phyloP scores from a whole-genome alignment of 2,888 invertebrate genomes.

The Hyposoter dolosus region DNA sequence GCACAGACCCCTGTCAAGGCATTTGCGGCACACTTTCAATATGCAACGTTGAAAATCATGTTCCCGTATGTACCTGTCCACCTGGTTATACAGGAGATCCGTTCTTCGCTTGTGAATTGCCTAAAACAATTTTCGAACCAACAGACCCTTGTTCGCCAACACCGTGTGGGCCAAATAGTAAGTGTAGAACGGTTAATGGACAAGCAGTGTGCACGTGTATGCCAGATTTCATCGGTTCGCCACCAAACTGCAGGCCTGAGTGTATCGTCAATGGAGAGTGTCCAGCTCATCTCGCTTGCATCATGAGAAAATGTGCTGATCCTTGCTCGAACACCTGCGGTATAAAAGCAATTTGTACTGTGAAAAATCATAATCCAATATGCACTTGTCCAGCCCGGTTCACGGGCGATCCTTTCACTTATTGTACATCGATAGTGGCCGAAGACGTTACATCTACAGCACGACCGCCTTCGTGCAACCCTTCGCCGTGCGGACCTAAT shows the following conservation, averaged over 20 bases:
- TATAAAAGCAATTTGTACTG: conserved; percentile 92
- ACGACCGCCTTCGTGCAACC: conserved; percentile 91
- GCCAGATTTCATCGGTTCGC: conserved; percentile 91
- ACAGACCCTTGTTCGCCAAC: conserved; percentile 92
- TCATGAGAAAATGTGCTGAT: conserved; percentile 94
- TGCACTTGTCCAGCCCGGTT: conserved; percentile 94
- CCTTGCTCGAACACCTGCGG: conserved; percentile 96
- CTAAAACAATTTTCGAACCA: conserved; percentile 51
- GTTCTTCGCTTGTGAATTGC: conserved; percentile 87
- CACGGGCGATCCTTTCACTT: conserved; percentile 94
- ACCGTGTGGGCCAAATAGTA: conserved; percentile 95
- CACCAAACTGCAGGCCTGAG: conserved; percentile 93
- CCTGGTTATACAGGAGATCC: conserved; percentile 93
- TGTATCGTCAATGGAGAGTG: conserved; percentile 96
- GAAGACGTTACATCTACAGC: conserved; percentile 85
- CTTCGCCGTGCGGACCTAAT: conserved; percentile 94
- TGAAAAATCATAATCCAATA: conserved; percentile 94
- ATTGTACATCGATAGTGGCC: conserved; percentile 89
- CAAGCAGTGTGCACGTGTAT: conserved; percentile 95
- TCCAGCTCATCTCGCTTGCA: conserved; percentile 92
- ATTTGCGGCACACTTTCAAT: conserved; percentile 93
- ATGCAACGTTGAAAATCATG: conserved; percentile 92
- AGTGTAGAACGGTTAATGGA: conserved; percentile 91
- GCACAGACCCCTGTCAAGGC: conserved; percentile 93
- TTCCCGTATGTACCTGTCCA: conserved; percentile 92